Evolutionary conservation across 2,113 vertebrate species (phyloP).

Genomic region (Orientallactaga bullata): DNA sequence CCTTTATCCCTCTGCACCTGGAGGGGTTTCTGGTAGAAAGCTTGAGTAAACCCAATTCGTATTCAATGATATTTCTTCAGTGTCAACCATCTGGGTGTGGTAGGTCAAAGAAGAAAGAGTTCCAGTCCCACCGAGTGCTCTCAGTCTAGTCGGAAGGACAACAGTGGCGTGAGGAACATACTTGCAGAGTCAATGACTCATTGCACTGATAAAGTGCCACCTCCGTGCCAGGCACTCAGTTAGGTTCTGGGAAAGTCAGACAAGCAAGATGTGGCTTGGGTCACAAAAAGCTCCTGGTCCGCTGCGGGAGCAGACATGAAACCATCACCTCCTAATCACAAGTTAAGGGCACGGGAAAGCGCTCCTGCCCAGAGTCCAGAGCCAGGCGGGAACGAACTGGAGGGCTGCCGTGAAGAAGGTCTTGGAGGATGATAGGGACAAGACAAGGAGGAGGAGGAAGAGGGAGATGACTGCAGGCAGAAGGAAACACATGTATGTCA

Average conservation of each 20-base stretch:
- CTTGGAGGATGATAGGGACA: not conserved
- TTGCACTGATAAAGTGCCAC: not conserved
- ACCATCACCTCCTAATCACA: not conserved
- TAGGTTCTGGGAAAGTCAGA: not conserved
- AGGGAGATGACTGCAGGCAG: not conserved
- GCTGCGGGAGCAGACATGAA: not conserved
- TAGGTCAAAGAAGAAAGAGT: not conserved
- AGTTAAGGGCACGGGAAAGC: not conserved
- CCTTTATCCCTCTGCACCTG: not conserved
- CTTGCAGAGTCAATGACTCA: not conserved
- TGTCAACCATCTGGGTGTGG: not conserved
- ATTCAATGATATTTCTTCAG: not conserved
- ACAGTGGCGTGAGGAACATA: accelerated
- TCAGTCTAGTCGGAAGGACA: not conserved
- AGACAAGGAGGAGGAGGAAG: not conserved
- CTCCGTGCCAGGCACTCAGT: accelerated
- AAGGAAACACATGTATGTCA: not conserved
- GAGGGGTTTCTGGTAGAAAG: not conserved
- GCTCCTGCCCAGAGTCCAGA: not conserved
- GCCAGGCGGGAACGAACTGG: no score
- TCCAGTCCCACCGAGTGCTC: accelerated
- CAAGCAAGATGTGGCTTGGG: not conserved
- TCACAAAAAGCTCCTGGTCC: not conserved
- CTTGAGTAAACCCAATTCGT: not conserved
- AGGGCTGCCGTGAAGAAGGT: no score